A percentile compares a stretch with the other conserved stretches of the same genome.
Evolutionary conservation across 1,140 invertebrate genomes (phyloP).

Genomic region (Cydia amplana): DNA sequence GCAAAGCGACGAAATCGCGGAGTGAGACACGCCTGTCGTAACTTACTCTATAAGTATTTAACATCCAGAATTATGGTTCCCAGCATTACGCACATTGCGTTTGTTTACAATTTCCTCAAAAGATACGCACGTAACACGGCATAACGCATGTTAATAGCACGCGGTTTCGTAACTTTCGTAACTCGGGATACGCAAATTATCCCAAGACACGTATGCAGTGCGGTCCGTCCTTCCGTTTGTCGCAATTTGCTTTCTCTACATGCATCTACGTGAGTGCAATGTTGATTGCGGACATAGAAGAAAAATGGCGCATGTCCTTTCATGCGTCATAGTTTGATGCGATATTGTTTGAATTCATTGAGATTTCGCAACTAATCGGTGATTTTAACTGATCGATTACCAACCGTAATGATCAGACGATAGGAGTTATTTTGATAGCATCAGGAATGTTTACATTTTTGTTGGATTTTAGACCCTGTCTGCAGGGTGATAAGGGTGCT

Average conservation of each 20-base stretch:
- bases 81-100: slow-evolving; percentile 20
- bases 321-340: neutral
- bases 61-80: slow-evolving; percentile 7
- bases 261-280: slow-evolving; percentile 56
- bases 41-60: neutral
- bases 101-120: slow-evolving; percentile 18
- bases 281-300: slow-evolving; percentile 25
- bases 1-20: too few relatives aligned
- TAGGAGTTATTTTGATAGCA: neutral
- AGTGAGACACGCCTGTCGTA: too few relatives aligned
- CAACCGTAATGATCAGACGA: neutral
- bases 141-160: slow-evolving; percentile 25
- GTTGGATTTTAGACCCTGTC: neutral
- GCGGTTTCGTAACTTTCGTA: slow-evolving; percentile 30
- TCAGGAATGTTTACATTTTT: neutral
- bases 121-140: slow-evolving; percentile 19
- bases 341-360: neutral
- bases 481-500: neutral
- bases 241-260: slow-evolving; percentile 54
- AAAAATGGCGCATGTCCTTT: neutral
- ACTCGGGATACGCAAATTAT: slow-evolving; percentile 46
- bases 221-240: slow-evolving; percentile 56
- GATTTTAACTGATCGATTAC: neutral
- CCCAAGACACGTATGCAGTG: slow-evolving; percentile 59
- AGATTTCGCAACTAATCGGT: neutral